Percentiles rank a stretch among this genome's conserved stretches.
Conservation (phyloP, 1,140 invertebrate species). For the Lordiphosa clarofinis region DNA sequence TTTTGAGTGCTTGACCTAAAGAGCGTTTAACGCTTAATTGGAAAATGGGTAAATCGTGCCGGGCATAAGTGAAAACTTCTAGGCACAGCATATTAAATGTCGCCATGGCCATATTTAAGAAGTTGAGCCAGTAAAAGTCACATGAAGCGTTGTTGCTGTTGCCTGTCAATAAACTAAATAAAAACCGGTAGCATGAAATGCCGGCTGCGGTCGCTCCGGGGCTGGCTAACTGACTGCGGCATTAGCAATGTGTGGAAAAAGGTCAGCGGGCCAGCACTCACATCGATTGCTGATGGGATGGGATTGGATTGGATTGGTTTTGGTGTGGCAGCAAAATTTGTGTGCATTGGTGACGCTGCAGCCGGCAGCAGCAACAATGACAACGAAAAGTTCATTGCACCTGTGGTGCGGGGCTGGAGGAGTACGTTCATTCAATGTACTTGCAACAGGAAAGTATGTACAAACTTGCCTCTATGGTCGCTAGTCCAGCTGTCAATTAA, state of each 20-base stretch:
- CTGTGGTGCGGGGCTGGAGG: neutral
- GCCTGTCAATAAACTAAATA: conserved; percentile 64
- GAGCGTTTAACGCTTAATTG: conserved; percentile 46
- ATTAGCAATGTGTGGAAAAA: conserved; percentile 57
- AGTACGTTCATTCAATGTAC: neutral
- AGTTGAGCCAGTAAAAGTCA: conserved; percentile 46
- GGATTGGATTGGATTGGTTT: conserved; percentile 16
- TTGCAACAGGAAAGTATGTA: neutral
- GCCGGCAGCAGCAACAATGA: conserved; percentile 17
- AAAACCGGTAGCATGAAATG: conserved; percentile 68
- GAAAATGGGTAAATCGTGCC: conserved; percentile 70
- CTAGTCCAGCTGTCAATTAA: conserved; percentile 61
- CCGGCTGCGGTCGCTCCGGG: conserved; percentile 40
- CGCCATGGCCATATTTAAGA: conserved; percentile 62
- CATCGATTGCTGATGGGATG: conserved; percentile 20
- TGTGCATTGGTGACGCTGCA: conserved; percentile 14
- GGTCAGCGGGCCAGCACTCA: conserved; percentile 51
- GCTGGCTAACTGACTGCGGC: conserved; percentile 34
- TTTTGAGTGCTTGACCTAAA: conserved; percentile 53
- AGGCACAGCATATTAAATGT: conserved; percentile 53
- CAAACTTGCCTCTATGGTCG: conserved; percentile 9
- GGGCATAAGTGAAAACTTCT: conserved; percentile 70
- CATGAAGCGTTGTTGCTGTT: conserved; percentile 45
- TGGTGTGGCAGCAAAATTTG: conserved; percentile 33
- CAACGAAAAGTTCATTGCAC: conserved; percentile 54